Evolutionary conservation across 2,888 invertebrate species (phyloP).

Genomic region (Drosophila eohydei): DNA sequence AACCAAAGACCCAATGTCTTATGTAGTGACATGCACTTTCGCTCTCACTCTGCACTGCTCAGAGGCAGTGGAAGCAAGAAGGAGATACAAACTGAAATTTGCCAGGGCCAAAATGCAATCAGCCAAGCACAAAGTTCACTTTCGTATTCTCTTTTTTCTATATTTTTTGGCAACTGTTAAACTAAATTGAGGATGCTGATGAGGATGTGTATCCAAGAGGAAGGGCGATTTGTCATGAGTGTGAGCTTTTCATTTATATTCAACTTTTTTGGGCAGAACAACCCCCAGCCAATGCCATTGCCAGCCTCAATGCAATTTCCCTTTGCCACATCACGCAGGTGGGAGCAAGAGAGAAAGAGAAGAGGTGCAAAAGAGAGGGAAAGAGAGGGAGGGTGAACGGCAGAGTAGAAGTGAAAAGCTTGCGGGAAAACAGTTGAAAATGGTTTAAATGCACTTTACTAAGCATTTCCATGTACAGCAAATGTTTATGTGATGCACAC

Average conservation of each 20-base stretch:
- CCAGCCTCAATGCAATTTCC: constrained; percentile 81
- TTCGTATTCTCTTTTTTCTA: constrained; percentile 34
- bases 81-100: constrained; percentile 24
- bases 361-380: background rate
- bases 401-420: constrained; percentile 42
- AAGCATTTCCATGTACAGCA: constrained; percentile 15
- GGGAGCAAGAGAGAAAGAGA: constrained; percentile 34
- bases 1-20: constrained; percentile 37
- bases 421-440: constrained; percentile 32
- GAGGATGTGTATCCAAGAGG: constrained; percentile 5
- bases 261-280: constrained; percentile 55
- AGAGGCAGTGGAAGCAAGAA: background rate
- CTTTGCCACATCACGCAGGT: constrained; percentile 42
- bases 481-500: constrained; percentile 31
- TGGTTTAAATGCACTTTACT: constrained; percentile 10
- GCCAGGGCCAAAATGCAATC: constrained; percentile 62
- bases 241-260: constrained; percentile 40
- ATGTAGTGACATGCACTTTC: constrained; percentile 55
- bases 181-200: constrained; percentile 6
- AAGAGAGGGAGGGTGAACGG: background rate
- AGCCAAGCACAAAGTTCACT: constrained; percentile 76
- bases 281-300: constrained; percentile 81
- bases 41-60: constrained; percentile 45
- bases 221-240: constrained; percentile 9
- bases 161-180: constrained; percentile 69